Percentiles rank a stretch among this genome's conserved stretches.
Conservation (phyloP, 2,888 invertebrate species). For the Campoplex capitator region DNA sequence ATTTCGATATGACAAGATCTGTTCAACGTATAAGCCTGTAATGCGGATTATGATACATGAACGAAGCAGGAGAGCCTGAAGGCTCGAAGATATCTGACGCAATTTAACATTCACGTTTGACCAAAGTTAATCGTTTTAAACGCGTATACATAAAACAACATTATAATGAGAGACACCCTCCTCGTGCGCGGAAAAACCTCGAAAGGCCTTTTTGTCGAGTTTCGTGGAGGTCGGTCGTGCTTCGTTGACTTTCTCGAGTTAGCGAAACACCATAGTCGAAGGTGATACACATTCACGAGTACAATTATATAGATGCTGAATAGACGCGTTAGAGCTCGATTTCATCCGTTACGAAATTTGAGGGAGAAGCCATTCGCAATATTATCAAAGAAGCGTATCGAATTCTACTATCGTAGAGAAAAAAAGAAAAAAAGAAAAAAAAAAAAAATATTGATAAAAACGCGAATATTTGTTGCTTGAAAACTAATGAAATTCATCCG, state of each 20-base stretch:
- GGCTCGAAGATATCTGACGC: conserved; percentile 42
- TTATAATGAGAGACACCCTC: conserved; percentile 55
- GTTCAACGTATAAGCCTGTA: neutral
- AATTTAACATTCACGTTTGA: conserved; percentile 34
- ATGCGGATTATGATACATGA: neutral
- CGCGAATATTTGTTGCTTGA: neutral
- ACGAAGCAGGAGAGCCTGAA: neutral
- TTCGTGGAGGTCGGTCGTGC: conserved; percentile 65
- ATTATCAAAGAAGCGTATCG: neutral
- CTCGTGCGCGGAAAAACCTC: conserved; percentile 57
- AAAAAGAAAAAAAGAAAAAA: neutral
- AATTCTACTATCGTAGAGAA: neutral
- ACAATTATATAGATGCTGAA: conserved; percentile 20
- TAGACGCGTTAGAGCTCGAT: conserved; percentile 4
- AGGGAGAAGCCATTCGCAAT: neutral
- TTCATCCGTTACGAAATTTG: conserved; percentile 2
- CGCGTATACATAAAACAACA: conserved; percentile 35
- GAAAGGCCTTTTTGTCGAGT: conserved; percentile 58
- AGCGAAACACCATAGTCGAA: conserved; percentile 39
- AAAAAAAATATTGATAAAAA: neutral
- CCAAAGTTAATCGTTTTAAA: conserved; percentile 18
- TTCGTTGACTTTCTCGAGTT: conserved; percentile 63
- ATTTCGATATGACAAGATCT: conserved; percentile 12
- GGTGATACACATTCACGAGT: conserved; percentile 55
- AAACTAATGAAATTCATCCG: neutral